Evolutionary conservation across 2,113 vertebrate genomes (phyloP).

Genomic region (Struthidea cinerea): DNA sequence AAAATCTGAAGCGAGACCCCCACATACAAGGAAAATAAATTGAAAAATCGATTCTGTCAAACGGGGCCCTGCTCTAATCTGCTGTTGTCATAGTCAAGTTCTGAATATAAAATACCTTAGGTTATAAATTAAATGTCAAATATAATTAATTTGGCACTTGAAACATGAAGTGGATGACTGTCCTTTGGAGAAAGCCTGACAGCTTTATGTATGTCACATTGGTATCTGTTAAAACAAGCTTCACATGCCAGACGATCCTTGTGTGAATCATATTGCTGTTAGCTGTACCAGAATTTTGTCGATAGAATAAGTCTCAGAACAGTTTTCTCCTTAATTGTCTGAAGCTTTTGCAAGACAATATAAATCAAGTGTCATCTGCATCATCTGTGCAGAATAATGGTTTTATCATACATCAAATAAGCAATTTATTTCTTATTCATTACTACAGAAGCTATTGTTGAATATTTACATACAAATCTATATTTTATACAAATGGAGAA

Average conservation of each 20-base stretch:
- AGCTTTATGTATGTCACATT: slow-evolving; percentile 67
- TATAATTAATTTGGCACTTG: slow-evolving; percentile 73
- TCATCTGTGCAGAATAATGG: slow-evolving; percentile 25
- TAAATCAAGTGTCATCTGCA: slow-evolving; percentile 49
- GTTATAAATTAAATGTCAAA: slow-evolving; percentile 75
- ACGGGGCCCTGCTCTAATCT: slow-evolving; percentile 48
- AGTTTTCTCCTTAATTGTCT: slow-evolving; percentile 49
- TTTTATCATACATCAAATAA: slow-evolving; percentile 30
- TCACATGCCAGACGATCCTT: slow-evolving; percentile 59
- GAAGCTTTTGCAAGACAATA: slow-evolving; percentile 20
- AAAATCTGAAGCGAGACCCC: slow-evolving; percentile 7
- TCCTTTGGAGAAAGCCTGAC: slow-evolving; percentile 67
- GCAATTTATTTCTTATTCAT: slow-evolving; percentile 24
- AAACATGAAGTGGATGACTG: slow-evolving; percentile 59
- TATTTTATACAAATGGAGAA: slow-evolving; percentile 19
- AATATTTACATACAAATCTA: slow-evolving; percentile 26
- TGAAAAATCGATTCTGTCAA: slow-evolving; percentile 67
- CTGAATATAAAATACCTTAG: slow-evolving; percentile 66
- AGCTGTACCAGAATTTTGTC: slow-evolving; percentile 56
- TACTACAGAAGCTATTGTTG: not conserved
- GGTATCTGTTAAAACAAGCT: slow-evolving; percentile 62
- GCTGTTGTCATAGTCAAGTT: slow-evolving; percentile 61
- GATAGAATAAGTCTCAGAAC: slow-evolving; percentile 29
- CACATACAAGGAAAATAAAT: slow-evolving; percentile 49
- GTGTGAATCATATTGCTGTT: slow-evolving; percentile 56